Evolutionary conservation across 2,113 vertebrate genomes (phyloP).

Genomic region (Thermophis baileyi): DNA sequence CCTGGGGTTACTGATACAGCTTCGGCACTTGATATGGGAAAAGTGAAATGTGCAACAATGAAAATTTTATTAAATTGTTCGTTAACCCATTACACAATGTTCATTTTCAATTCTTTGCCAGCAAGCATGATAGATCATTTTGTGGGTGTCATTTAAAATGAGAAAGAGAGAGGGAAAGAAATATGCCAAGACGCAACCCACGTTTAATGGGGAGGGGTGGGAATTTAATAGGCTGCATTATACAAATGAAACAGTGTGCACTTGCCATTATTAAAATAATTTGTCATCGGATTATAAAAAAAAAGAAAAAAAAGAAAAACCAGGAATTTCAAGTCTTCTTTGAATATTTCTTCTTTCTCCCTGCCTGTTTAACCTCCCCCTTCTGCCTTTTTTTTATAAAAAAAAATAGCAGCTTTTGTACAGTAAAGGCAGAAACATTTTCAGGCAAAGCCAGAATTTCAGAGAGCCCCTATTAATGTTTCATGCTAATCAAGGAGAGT

Average conservation of each 20-base stretch:
- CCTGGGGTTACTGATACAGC: conserved; percentile 74
- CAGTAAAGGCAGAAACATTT: conserved; percentile 74
- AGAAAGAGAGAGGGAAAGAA: conserved; percentile 39
- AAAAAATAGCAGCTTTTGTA: conserved; percentile 73
- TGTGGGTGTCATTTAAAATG: conserved; percentile 70
- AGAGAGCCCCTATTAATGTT: conserved; percentile 95
- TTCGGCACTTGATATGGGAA: conserved; percentile 67
- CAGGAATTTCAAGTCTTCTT: conserved; percentile 74
- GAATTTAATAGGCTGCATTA: conserved; percentile 79
- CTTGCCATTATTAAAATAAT: conserved; percentile 83
- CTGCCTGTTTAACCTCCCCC: not conserved
- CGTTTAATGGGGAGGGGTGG: conserved; percentile 69
- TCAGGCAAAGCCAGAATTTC: conserved; percentile 79
- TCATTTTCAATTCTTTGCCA: conserved; percentile 78
- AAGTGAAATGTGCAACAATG: conserved; percentile 76
- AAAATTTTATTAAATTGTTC: conserved; percentile 79
- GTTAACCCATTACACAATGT: conserved; percentile 78
- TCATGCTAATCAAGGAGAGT: conserved; percentile 96
- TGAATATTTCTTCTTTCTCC: conserved; percentile 59
- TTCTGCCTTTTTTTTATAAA: conserved; percentile 67
- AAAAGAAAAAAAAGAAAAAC: conserved; percentile 62
- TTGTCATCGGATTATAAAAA: conserved; percentile 71
- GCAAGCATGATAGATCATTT: conserved; percentile 77
- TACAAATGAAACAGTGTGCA: conserved; percentile 73
- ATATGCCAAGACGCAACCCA: conserved; percentile 76